phyloP scores from a whole-genome alignment of 2,797 vertebrate genomes.

The Phalanger gymnotis region DNA sequence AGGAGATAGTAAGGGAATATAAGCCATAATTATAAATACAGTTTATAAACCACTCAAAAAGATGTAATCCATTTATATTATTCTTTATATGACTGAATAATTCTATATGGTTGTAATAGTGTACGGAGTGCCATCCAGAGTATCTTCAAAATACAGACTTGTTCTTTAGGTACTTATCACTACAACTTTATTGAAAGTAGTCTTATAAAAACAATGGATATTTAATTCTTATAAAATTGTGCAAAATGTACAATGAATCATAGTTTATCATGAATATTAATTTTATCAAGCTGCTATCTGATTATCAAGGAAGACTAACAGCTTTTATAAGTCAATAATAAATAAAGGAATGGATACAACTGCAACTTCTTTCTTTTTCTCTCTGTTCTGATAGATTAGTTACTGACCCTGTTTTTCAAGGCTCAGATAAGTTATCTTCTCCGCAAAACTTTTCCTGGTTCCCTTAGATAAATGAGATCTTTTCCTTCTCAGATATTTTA shows the following conservation, averaged over 20 bases:
- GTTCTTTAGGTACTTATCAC: neutral
- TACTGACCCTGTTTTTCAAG: neutral
- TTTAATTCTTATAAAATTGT: neutral
- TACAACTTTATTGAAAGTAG: neutral
- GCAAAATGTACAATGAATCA: conserved; percentile 27
- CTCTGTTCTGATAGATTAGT: neutral
- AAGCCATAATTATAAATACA: neutral
- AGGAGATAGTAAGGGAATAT: neutral
- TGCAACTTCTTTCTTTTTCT: neutral
- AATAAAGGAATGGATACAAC: neutral
- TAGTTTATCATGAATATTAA: neutral
- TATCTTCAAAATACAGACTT: neutral
- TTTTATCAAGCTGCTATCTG: neutral
- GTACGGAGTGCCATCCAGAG: neutral
- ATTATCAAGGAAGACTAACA: neutral
- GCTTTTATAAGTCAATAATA: neutral
- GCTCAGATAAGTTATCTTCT: neutral
- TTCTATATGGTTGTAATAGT: neutral
- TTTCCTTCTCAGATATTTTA: neutral
- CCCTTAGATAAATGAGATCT: neutral
- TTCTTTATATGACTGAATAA: neutral
- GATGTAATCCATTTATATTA: neutral
- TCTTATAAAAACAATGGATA: conserved; percentile 4
- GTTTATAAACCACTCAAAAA: neutral
- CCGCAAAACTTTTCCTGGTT: neutral